Base-by-base conservation (phyloP, 2,797 vertebrate genomes). In the Aulostomus chinensis region DNA sequence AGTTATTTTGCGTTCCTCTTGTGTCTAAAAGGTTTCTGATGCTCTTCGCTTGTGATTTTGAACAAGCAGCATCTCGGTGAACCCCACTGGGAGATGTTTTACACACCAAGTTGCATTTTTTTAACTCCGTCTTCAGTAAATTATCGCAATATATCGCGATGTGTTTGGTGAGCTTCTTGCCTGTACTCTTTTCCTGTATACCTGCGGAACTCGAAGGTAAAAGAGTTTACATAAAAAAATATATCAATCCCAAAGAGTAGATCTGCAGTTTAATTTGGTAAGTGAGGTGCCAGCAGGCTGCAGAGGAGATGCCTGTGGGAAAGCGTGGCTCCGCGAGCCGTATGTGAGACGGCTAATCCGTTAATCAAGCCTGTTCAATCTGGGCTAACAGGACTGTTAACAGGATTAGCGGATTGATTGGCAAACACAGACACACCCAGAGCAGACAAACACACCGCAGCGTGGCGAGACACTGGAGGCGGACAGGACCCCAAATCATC, bases 341-440 rank as follows among this genome's bases (percentile, higher is more conserved):
- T 74, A 66, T 76, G 73, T 71, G 39, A 66, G 60, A 47, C 41
- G 38, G 66, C 68, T 86, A 88, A 87, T 88, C 83, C 60, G 29
- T 59, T 86, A 85, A 88, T 86, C 80, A 66, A 50, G 57, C 50
- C 71, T 50, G 46, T 73, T 81, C 78, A 70, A 56, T 77, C 61
- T 42, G 50, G 63, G 73, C 61, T 83, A 73, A 80, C 37, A 11
- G 75, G 67, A 58, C 66, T 33, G 64, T 68, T 81, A 85, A 83
- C 80, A 13, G 73, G 78, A 86, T 88, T 79, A 86, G 63, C 1
- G 52, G 41, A 72, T 79, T 65, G 80, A 81, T 79, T 51, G 9
- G 17, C 36, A 12, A 52, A 49, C 35, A 54, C 29, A 53, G 1
- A 43, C 33, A 36, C 62, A 60, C 55, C 57, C 51, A 53, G 14